Evolutionary conservation across 2,797 vertebrate genomes (phyloP).

Genomic region (Clarias laeviceps): DNA sequence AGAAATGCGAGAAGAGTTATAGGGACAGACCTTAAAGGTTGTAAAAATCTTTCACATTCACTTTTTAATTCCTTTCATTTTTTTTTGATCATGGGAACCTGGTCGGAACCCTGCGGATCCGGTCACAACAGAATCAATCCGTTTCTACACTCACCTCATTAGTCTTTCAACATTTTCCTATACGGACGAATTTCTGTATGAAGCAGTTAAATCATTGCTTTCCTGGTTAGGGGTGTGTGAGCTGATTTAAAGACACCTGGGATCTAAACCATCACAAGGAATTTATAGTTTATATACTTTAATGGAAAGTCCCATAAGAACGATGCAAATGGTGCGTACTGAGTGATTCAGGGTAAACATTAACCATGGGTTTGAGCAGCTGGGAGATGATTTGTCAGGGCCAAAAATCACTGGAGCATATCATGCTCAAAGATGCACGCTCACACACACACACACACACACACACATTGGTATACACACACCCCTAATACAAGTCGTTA

Average conservation of each 20-base stretch:
- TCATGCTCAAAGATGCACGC: constrained; percentile 1
- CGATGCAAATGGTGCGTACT: constrained; percentile 2
- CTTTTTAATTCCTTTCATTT: background rate
- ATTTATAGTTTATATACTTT: constrained; percentile 3
- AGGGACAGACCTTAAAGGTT: background rate
- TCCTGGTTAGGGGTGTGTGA: background rate
- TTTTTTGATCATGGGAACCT: background rate
- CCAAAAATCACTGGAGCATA: constrained; percentile 22
- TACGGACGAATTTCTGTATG: background rate
- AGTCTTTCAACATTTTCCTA: background rate
- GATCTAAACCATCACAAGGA: background rate
- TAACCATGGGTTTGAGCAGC: constrained; percentile 28
- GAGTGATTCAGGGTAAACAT: constrained; percentile 12
- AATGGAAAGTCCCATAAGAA: constrained; percentile 1
- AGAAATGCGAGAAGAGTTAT: background rate
- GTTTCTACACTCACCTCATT: background rate
- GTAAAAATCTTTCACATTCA: background rate
- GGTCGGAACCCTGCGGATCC: background rate
- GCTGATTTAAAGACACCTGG: background rate
- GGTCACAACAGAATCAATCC: background rate
- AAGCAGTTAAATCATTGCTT: background rate
- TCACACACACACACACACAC: background rate
- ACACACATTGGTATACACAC: background rate
- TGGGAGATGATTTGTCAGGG: constrained; percentile 26
- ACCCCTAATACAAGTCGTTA: background rate